Evolutionary conservation across 2,888 invertebrate species (phyloP), one percentile per base, ranked within the genome.

Genomic region (Zeuzera pyrina): DNA sequence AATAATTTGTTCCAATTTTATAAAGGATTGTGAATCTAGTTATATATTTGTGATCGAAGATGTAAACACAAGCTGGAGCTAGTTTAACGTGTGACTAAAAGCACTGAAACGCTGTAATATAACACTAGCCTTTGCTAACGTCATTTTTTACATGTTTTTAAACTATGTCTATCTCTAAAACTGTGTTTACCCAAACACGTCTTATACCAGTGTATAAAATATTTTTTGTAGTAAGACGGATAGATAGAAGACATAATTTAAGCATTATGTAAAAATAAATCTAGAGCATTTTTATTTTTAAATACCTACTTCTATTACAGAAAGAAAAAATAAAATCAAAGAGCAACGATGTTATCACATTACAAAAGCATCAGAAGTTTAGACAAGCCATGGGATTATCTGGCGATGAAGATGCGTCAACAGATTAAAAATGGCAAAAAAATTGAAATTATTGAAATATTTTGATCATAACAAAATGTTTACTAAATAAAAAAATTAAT

Each of bases 371-470:
- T 47, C 67, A 70, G 47, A 78, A 65, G 56, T 83, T 81, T 49
- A 66, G 59, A 36, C 70, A 77, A 57, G 81, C 81, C 5, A 72
- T 81, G 67, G 78, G 77, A 38, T 51, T 81, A 14, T 79, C 79
- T 2, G 70, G 61, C 22, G 79, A 79, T 31, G 79, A 81, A 44
- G 77, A 76, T 28, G 67, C 59, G 39, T 81, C 79, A 2, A 74
- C 79, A 29, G 79, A 81, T 33, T 78, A 54, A 69, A 36, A 39
- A 22, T 4, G 12, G 22, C 22, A 19, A 22, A 19, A 15, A 30
- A 29, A n/a, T 28, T 5, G 19, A 42, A 33, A 28, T 12, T 12
- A n/a, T n/a, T n/a, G 11, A n/a, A 22, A 22, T 11, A 22, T 22
- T 22, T 10, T 11, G 11, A 11, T 22, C 4, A 10, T 11, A 22